Percentiles rank a stretch among this genome's conserved stretches.
phyloP scores from a whole-genome alignment of 2,113 vertebrate species.

The Pseudopipra pipra region DNA sequence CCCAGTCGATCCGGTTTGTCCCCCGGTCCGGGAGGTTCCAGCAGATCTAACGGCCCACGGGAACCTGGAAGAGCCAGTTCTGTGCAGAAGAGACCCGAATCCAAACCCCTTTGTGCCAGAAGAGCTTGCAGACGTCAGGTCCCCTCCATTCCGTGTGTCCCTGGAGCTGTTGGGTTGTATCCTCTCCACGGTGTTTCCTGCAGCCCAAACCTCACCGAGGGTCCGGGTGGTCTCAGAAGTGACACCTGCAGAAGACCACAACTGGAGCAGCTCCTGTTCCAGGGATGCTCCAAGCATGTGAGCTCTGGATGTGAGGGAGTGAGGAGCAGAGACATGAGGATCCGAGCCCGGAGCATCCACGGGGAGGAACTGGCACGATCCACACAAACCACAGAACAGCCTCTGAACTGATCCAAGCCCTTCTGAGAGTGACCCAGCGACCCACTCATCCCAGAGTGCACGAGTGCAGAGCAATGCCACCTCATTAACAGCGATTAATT shows the following conservation, averaged over 20 bases:
- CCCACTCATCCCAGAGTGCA: background rate
- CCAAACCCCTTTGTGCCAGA: background rate
- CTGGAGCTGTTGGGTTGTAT: accelerated
- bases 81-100: accelerated
- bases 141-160: accelerated
- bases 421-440: accelerated
- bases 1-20: accelerated
- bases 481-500: background rate
- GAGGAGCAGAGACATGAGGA: background rate
- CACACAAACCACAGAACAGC: accelerated
- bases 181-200: accelerated
- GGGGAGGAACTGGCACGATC: accelerated
- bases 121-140: accelerated
- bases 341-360: accelerated
- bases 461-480: accelerated
- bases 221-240: accelerated
- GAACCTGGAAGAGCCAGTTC: background rate
- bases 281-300: too few species aligned
- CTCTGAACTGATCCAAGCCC: background rate
- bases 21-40: background rate
- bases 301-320: accelerated
- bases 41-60: accelerated
- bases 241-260: accelerated
- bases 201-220: accelerated
- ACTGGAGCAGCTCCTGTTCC: background rate